phyloP scores from a whole-genome alignment of 2,888 invertebrate genomes.

The Tetranychus piercei region DNA sequence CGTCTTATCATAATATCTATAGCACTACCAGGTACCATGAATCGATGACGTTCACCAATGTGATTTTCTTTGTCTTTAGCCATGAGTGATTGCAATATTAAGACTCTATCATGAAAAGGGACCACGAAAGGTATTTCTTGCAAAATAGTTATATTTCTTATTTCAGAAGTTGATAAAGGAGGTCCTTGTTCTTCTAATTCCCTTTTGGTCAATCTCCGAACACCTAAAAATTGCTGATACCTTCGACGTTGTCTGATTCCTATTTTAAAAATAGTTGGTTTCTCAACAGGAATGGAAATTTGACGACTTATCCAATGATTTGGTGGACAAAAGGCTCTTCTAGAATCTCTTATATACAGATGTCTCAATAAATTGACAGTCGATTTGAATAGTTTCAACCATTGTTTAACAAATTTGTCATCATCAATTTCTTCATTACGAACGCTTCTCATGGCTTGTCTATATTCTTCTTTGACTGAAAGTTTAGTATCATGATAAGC shows the following conservation, averaged over 20 bases:
- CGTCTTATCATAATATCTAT: conserved; percentile 60
- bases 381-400: conserved; percentile 50
- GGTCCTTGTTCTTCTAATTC: conserved; percentile 28
- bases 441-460: conserved; percentile 35
- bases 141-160: conserved; percentile 65
- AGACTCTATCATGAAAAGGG: conserved; percentile 69
- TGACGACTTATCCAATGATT: conserved; percentile 46
- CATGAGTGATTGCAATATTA: conserved; percentile 37
- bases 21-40: conserved; percentile 50
- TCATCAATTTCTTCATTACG: conserved; percentile 24
- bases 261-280: conserved; percentile 25
- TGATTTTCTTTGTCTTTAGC: conserved; percentile 47
- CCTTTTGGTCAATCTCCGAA: conserved; percentile 24
- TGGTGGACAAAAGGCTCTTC: conserved; percentile 55
- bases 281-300: conserved; percentile 31
- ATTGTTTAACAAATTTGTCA: conserved; percentile 38
- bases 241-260: conserved; percentile 21
- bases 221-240: conserved; percentile 26
- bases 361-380: conserved; percentile 53
- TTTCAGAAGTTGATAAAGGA: conserved; percentile 45
- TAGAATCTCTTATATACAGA: conserved; percentile 64
- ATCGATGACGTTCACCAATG: conserved; percentile 54
- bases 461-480: conserved; percentile 41
- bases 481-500: conserved; percentile 60
- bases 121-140: conserved; percentile 86